Conservation (phyloP, 2,797 vertebrate genomes). For the Synanceia verrucosa region DNA sequence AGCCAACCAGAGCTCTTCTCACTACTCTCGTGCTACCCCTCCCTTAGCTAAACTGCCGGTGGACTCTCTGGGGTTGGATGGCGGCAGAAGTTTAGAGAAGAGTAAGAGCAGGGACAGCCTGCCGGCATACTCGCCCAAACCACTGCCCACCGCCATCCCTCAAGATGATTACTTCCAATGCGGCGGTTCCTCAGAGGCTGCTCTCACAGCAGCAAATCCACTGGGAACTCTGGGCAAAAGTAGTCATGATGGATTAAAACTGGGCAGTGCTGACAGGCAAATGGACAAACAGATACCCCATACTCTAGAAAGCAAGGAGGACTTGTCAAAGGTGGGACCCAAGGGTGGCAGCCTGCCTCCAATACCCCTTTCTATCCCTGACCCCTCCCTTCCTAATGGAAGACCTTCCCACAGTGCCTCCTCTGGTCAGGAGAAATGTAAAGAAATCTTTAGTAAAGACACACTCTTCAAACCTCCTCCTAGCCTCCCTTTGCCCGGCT, state of each 20-base stretch:
- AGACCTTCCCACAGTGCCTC: constrained; percentile 87
- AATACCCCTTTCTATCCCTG: constrained; percentile 81
- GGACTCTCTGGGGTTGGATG: constrained; percentile 83
- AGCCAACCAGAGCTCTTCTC: constrained; percentile 82
- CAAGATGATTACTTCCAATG: constrained; percentile 95
- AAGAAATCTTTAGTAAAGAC: constrained; percentile 97
- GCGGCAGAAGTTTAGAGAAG: constrained; percentile 86
- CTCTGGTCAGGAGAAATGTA: constrained; percentile 91
- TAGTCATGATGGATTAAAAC: constrained; percentile 87
- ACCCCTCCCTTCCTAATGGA: constrained; percentile 87
- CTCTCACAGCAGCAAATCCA: constrained; percentile 87
- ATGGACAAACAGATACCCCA: constrained; percentile 86
- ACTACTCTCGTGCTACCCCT: constrained; percentile 88
- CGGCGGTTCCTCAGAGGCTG: constrained; percentile 89
- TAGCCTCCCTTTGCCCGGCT: constrained; percentile 86
- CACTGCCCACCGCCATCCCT: constrained; percentile 57
- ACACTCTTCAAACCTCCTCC: constrained; percentile 95
- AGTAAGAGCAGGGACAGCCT: constrained; percentile 88
- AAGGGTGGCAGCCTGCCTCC: constrained; percentile 80
- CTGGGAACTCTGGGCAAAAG: constrained; percentile 90
- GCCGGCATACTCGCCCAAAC: constrained; percentile 89
- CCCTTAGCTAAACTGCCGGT: constrained; percentile 84
- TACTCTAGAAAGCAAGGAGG: constrained; percentile 88
- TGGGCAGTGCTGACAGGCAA: constrained; percentile 83
- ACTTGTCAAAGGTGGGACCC: constrained; percentile 83